A percentile compares a stretch with the other conserved stretches of the same genome.
phyloP scores from a whole-genome alignment of 92 coral and sea anemone species.

The Bergia puertoricense region DNA sequence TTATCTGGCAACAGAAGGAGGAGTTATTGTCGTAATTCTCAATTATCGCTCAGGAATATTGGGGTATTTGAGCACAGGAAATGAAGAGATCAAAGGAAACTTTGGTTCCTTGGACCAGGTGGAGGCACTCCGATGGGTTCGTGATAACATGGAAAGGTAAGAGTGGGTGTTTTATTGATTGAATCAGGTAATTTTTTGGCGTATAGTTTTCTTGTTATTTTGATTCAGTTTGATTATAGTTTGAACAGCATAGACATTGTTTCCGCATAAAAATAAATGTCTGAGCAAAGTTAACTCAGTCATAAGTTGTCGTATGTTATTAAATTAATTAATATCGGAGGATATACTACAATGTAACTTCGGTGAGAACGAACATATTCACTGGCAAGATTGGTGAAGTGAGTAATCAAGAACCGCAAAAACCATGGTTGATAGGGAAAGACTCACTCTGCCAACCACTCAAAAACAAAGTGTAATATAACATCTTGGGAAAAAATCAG shows the following conservation, averaged over 20 bases:
- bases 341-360: not conserved
- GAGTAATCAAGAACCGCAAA: not conserved
- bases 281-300: too few relatives aligned
- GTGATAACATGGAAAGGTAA: slow-evolving; percentile 5
- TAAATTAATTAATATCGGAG: not conserved
- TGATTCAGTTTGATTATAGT: not conserved
- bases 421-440: too few relatives aligned
- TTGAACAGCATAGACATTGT: not conserved
- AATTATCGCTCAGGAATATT: slow-evolving; percentile 5
- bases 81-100: slow-evolving; percentile 6
- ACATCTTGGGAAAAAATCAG: too few relatives aligned
- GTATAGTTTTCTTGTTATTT: not conserved
- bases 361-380: not conserved
- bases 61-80: slow-evolving; percentile 21
- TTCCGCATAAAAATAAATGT: not conserved
- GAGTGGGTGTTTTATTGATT: not conserved
- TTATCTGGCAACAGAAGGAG: slow-evolving; percentile 7
- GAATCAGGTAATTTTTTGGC: not conserved
- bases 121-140: not conserved
- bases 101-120: slow-evolving; percentile 17
- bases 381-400: not conserved
- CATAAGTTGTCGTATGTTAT: not conserved
- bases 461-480: too few relatives aligned
- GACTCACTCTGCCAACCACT: too few relatives aligned
- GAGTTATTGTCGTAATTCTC: not conserved